Base-by-base conservation (phyloP, 1,140 invertebrate genomes). In the Lucilia sericata region DNA sequence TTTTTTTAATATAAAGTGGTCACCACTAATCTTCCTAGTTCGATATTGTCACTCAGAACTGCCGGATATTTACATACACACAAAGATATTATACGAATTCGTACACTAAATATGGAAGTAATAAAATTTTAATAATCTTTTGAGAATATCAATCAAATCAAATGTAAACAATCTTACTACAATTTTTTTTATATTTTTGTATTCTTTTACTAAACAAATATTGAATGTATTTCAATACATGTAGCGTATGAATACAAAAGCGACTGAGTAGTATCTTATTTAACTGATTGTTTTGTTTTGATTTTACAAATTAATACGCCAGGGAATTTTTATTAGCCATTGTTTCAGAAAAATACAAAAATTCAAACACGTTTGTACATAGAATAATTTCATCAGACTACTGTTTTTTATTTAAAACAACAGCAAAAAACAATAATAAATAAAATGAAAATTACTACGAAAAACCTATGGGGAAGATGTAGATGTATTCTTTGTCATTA, bases 81-180 rank as follows among this genome's bases (percentile, higher is more conserved):
- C 42, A 42, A 42, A 42, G 7, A 42, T 42, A 10, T 7, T 10
- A 42, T 42, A 8, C 10, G 42, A 7, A 78, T 14, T 60, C 75
- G 36, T 78, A 47, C 75, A 17, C 42, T 78, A 78, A 47, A 78
- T 78, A 78, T 47, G 75, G 75, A 42, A 42, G 75, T 78, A 78
- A 78, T 78, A 78, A 78, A 78, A 78, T 78, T 78, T 78, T 78
- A 78, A 78, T 78, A 78, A 78, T 78, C 75, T 42, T 78, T 78
- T 78, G 75, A 78, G 75, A 78, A 78, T 78, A 78, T 78, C 75
- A 78, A 78, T 78, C 75, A 78, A 78, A 60, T 60, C 55, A 60
- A 78, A 78, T 78, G 36, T 42, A 47, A 78, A 78, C 34, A 78
- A 78, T 42, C 34, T 42, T n/a, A 78, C 17, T 30, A 30, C 25